Percentiles rank a stretch among this genome's conserved stretches.
These are phyloP conservation scores for Lymantria monacha DNA, from an alignment of 2,888 invertebrate genomes.

Conservation along the genomic window DNA sequence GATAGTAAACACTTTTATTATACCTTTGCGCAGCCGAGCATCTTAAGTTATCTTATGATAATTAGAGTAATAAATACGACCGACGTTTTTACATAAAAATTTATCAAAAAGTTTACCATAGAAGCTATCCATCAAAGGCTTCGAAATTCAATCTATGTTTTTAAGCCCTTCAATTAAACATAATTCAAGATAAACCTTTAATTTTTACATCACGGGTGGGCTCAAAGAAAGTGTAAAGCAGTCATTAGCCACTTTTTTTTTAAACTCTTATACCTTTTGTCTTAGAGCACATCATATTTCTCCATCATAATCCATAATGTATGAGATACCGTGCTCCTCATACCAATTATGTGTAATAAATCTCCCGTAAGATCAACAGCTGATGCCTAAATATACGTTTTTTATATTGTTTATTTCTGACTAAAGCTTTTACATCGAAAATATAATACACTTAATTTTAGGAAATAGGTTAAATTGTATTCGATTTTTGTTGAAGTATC, in stretches of 20 bases:
- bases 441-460: slow-evolving; percentile 22
- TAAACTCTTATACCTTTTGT: slow-evolving; percentile 67
- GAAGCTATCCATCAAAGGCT: slow-evolving; percentile 72
- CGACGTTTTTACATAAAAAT: slow-evolving; percentile 44
- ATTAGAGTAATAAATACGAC: slow-evolving; percentile 50
- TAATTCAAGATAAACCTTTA: slow-evolving; percentile 80
- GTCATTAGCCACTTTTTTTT: slow-evolving; percentile 72
- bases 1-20: slow-evolving; percentile 26
- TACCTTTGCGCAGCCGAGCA: slow-evolving; percentile 6
- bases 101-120: slow-evolving; percentile 51
- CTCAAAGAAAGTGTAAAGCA: slow-evolving; percentile 68
- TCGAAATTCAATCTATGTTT: slow-evolving; percentile 76
- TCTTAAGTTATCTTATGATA: slow-evolving; percentile 37
- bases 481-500: slow-evolving; percentile 47
- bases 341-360: slow-evolving; percentile 80
- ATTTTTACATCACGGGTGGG: slow-evolving; percentile 77
- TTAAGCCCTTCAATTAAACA: slow-evolving; percentile 77
- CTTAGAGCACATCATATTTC: slow-evolving; percentile 68
- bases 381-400: slow-evolving; percentile 53
- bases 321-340: slow-evolving; percentile 65
- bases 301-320: slow-evolving; percentile 73
- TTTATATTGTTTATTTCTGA: slow-evolving; percentile 14
- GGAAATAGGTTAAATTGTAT: slow-evolving; percentile 41
- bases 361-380: slow-evolving; percentile 71
- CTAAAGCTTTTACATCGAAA: slow-evolving; percentile 11